Evolutionary conservation across 2,888 invertebrate genomes (phyloP).

Genomic region (Cabera pusaria): DNA sequence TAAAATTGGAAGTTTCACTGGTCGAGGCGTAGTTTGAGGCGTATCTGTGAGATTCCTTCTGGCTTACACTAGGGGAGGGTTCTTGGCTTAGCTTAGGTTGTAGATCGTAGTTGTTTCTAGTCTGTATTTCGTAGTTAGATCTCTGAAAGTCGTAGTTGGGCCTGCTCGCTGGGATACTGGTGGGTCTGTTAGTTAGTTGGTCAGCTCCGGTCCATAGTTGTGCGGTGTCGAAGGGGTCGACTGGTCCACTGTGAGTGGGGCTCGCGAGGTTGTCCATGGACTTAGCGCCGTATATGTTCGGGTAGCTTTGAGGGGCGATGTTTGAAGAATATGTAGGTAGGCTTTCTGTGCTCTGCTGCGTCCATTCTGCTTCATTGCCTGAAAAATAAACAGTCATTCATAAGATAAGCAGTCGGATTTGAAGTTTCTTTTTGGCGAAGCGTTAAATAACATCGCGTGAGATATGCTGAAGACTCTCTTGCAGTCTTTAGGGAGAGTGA

Average conservation of each 20-base stretch:
- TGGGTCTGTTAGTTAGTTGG: conserved; percentile 2
- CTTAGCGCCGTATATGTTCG: conserved; percentile 65
- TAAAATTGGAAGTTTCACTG: conserved; percentile 37
- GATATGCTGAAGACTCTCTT: no score
- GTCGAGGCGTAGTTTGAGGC: conserved; percentile 38
- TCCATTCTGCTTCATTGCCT: conserved; percentile 64
- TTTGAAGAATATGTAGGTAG: conserved; percentile 54
- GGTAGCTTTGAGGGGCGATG: conserved; percentile 40
- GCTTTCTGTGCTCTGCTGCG: conserved; percentile 68
- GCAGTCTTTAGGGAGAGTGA: no score
- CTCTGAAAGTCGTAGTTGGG: conserved; percentile 10
- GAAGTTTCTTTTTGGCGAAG: no score
- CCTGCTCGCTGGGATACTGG: conserved; percentile 18
- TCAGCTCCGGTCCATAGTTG: conserved; percentile 55
- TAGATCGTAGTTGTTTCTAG: conserved; percentile 17
- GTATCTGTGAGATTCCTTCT: conserved; percentile 61
- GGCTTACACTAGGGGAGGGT: conserved; percentile 26
- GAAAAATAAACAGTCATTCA: no score
- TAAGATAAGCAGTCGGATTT: no score
- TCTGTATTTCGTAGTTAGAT: conserved; percentile 40
- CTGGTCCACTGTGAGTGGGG: conserved; percentile 27
- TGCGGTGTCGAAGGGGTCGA: conserved; percentile 68
- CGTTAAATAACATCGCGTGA: no score
- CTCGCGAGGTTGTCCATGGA: conserved; percentile 65
- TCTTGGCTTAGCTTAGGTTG: conserved; percentile 40